Evolutionary conservation across 2,113 vertebrate genomes (phyloP), one percentile per base, ranked within the genome.

Genomic region (Vidua chalybeata): DNA sequence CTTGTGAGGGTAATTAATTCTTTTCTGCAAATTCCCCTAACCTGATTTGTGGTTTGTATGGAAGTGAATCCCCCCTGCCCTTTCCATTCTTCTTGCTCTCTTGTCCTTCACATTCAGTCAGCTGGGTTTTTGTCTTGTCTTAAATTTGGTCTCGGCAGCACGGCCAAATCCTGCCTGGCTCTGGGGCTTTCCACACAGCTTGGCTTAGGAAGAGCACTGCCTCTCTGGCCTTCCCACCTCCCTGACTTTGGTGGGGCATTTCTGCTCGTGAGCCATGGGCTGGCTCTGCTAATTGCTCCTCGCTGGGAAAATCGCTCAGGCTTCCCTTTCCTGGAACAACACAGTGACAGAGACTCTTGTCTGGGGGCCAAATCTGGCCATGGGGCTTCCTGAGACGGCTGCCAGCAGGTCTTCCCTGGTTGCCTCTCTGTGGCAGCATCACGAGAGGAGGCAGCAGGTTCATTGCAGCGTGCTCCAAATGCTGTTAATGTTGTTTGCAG

Each of bases 281-380:
- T 51, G 0, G 6, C 22, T 51, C 54, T 23, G 10, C 11, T 33
- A 52, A 14, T 55, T 85, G 19, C 30, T 54, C 2, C 35, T 71
- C 23, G 4, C 56, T 82, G 79, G 67, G 31, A 28, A 49, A 74
- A 63, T 17, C 2, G 0, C 20, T 54, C 14, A 41, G 24, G 15
- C 15, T 93, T 89, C 41, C 22, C 11, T 55, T 67, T 84, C 0
- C 2, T 2, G 7, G n/a, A 76, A 17, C 22, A 71, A 1, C 11
- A 11, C 13, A 12, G 15, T 5, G 2, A 18, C 72, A 52, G n/a
- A 84, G 33, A 54, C 55, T 24, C 24, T 49, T 35, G 58, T 58
- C 23, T 26, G 10, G 35, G 26, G 11, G 17, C 30, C 1, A 9
- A 12, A 64, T 87, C 5, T 2, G 3, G 24, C 43, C 0, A 2